phyloP scores from a whole-genome alignment of 2,113 vertebrate species.

The Nanorana parkeri region DNA sequence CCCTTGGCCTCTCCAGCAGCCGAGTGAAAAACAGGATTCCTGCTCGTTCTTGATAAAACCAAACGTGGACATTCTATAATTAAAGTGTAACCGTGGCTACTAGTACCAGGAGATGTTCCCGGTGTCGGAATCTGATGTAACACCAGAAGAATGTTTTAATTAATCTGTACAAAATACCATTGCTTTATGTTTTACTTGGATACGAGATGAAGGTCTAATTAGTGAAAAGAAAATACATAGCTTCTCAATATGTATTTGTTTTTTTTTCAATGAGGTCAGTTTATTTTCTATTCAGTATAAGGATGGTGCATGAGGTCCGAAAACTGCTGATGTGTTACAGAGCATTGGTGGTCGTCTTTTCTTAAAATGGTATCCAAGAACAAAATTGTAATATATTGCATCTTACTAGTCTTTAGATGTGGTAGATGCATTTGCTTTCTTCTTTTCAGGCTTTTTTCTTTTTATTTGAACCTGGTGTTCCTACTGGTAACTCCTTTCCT shows the following conservation, averaged over 20 bases:
- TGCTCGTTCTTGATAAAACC: slow-evolving; percentile 20
- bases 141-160: slow-evolving; percentile 61
- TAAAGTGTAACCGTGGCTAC: slow-evolving; percentile 12
- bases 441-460: no score
- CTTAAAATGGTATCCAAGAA: no score
- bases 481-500: no score
- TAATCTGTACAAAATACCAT: slow-evolving; percentile 54
- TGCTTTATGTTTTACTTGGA: slow-evolving; percentile 7
- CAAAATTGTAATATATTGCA: no score
- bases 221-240: neutral
- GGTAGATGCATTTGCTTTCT: no score
- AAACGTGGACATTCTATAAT: slow-evolving; percentile 21
- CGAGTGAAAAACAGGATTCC: slow-evolving; percentile 32
- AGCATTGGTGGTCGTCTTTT: no score
- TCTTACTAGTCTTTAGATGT: no score
- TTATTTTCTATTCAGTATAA: no score
- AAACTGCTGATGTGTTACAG: no score
- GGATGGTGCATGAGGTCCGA: no score
- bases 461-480: no score
- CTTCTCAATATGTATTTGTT: neutral
- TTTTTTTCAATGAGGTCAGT: no score
- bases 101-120: slow-evolving; percentile 38
- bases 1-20: slow-evolving; percentile 4
- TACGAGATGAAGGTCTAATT: slow-evolving; percentile 17
- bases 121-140: slow-evolving; percentile 10